Evolutionary conservation across 2,113 vertebrate genomes (phyloP).

Genomic region (Ictidomys tridecemlineatus): DNA sequence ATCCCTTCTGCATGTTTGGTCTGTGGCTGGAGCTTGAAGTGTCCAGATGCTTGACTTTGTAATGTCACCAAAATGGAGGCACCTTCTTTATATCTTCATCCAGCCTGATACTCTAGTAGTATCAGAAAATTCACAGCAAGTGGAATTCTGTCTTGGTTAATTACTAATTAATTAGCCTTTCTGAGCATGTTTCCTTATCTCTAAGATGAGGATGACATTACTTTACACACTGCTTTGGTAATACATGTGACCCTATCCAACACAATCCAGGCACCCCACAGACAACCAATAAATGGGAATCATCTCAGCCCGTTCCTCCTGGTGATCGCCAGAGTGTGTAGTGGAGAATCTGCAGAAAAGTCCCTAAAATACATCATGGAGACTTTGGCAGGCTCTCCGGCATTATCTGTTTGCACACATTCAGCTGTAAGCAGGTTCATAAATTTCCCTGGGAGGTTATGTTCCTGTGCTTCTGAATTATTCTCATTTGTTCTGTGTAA

Average conservation of each 20-base stretch:
- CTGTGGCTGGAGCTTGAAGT: background rate
- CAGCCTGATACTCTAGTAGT: background rate
- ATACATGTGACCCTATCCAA: background rate
- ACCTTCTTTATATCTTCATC: background rate
- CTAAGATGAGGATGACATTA: background rate
- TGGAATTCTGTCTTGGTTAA: background rate
- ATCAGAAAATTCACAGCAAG: background rate
- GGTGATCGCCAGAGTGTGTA: background rate
- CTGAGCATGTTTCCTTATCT: background rate
- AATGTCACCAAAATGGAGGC: background rate
- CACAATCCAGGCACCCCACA: background rate
- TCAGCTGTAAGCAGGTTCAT: background rate
- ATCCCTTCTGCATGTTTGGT: background rate
- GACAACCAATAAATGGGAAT: background rate
- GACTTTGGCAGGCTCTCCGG: background rate
- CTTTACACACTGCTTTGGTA: background rate
- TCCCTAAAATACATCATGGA: background rate
- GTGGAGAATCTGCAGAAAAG: background rate
- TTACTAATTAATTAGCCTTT: background rate
- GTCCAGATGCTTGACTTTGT: background rate
- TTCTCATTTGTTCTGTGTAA: constrained; percentile 3
- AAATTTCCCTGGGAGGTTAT: background rate
- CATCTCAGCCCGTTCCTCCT: background rate
- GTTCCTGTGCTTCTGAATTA: background rate
- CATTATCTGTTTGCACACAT: background rate